Percentiles rank a stretch among this genome's conserved stretches.
phyloP scores from a whole-genome alignment of 2,797 vertebrate genomes.

The Nasua narica region DNA sequence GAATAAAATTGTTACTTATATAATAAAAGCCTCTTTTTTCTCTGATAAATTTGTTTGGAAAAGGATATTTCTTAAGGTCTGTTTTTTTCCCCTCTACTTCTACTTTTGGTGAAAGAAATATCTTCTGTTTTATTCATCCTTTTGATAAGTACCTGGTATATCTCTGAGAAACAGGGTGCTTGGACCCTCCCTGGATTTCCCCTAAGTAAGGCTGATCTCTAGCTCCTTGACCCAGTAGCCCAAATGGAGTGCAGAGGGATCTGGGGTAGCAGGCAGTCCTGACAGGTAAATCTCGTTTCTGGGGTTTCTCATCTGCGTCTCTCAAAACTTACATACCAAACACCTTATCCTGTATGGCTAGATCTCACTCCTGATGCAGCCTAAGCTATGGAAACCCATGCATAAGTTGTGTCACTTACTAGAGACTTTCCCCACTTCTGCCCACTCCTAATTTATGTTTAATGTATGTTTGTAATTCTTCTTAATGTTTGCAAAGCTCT shows the following conservation, averaged over 20 bases:
- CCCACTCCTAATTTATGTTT: too few species aligned
- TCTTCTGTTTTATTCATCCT: background rate
- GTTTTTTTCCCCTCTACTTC: background rate
- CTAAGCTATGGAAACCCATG: background rate
- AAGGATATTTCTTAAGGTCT: background rate
- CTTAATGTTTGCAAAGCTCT: conserved; percentile 3
- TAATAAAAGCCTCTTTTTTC: background rate
- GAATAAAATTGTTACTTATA: background rate
- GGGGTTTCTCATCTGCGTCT: background rate
- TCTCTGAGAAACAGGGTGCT: background rate
- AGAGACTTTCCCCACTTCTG: background rate
- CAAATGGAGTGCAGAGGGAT: background rate
- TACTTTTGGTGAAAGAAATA: background rate
- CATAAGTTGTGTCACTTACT: background rate
- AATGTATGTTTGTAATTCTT: background rate
- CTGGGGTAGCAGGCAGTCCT: background rate
- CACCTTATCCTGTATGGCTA: background rate
- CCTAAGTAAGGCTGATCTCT: background rate
- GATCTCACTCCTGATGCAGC: background rate
- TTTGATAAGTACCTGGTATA: background rate
- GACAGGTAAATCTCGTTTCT: background rate
- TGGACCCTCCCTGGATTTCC: background rate
- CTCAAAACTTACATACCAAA: background rate
- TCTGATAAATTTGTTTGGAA: background rate
- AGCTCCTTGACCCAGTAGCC: background rate